Evolutionary conservation across 1,140 invertebrate species (phyloP).

Genomic region (Sinonovacula constricta): DNA sequence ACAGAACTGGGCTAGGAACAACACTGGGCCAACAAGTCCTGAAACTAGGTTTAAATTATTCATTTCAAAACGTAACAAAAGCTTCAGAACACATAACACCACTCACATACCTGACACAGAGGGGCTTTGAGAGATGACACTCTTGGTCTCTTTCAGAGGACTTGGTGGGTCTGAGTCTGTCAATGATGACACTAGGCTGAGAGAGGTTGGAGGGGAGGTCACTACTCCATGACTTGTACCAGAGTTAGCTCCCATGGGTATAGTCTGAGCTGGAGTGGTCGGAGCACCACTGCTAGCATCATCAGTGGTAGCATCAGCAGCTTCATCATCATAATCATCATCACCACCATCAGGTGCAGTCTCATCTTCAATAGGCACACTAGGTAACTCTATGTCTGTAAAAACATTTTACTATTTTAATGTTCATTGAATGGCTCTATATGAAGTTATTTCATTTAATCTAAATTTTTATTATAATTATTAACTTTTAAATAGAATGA

Average conservation of each 20-base stretch:
- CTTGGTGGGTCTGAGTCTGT: slow-evolving; percentile 45
- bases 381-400: slow-evolving; percentile 65
- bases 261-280: slow-evolving; percentile 26
- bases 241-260: slow-evolving; percentile 24
- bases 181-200: slow-evolving; percentile 22
- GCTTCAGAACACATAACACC: too few species aligned
- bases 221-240: slow-evolving; percentile 7
- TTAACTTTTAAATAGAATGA: too few species aligned
- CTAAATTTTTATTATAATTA: too few species aligned
- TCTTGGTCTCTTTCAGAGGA: slow-evolving; percentile 1
- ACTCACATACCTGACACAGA: background rate
- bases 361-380: slow-evolving; percentile 48
- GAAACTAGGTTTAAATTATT: too few species aligned
- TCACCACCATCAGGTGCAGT: background rate
- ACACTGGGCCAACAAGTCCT: too few species aligned
- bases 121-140: background rate
- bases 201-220: slow-evolving; percentile 37
- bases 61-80: too few species aligned
- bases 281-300: background rate
- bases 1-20: too few species aligned
- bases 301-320: background rate
- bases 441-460: too few species aligned
- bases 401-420: too few species aligned
- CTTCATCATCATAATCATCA: too few species aligned
- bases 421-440: too few species aligned